Evolutionary conservation across 2,113 vertebrate genomes (phyloP), one percentile per base, ranked within the genome.

Genomic region (Oxyura jamaicensis): DNA sequence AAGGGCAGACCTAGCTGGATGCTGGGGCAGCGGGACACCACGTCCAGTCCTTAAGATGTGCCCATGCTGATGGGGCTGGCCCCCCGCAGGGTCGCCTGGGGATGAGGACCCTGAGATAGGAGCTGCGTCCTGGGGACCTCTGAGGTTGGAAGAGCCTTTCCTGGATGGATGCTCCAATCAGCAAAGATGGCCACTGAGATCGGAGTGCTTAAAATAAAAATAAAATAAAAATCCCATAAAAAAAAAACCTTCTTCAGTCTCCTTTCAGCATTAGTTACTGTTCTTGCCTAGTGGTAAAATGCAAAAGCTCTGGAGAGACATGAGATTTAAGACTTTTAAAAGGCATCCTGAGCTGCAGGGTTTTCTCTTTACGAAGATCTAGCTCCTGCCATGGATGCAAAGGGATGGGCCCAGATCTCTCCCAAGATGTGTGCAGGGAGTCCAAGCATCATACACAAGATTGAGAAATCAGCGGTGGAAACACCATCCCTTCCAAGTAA

Each of bases 371-470:
- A 3, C 7, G 36, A 55, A 22, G 33, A 74, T 10, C 10, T 63
- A 35, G 12, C 31, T n/a, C 5, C 25, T 12, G 3, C 15, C 6
- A 2, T 41, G 36, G 39, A 11, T 84, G 39, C 3, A 50, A 19
- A 28, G 22, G 28, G 71, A 28, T 21, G 31, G 35, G 48, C 46
- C 26, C 3, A 1, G 13, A 10, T 12, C 41, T 41, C 4, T 48
- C 59, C n/a, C 0, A 1, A 1, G 7, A 1, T 6, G 28, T 16
- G 62, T 33, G 25, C 33, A 33, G 41, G 81, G 81, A 59, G 10
- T 6, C 18, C 7, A 3, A 23, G 26, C 10, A 6, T 26, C 1
- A 0, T 17, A 7, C 20, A 10, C 0, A 8, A 67, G 10, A 44
- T 53, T 33, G 39, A 60, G 67, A 33, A 41, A 85, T 26, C 3